Evolutionary conservation across 2,888 invertebrate species (phyloP).

Genomic region (Gisinianus flammeolus): DNA sequence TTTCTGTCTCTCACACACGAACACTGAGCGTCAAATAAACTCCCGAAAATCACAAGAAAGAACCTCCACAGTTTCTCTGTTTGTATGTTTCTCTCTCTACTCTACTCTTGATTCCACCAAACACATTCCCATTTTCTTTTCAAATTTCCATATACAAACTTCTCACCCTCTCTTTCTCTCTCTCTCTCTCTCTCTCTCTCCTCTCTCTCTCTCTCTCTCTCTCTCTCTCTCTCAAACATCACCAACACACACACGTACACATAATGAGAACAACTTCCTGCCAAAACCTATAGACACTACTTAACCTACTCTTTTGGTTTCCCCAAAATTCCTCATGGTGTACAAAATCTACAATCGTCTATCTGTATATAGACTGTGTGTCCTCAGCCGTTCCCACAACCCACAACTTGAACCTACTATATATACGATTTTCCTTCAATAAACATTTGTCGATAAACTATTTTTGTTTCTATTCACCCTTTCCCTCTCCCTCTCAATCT

Average conservation of each 20-base stretch:
- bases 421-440: neutral
- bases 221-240: no score
- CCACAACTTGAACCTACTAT: neutral
- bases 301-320: neutral
- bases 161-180: neutral
- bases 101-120: neutral
- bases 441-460: neutral
- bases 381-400: neutral
- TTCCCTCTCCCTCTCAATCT: neutral
- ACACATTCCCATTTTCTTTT: neutral
- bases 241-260: neutral
- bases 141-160: neutral
- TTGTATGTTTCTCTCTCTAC: neutral
- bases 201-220: neutral
- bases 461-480: neutral
- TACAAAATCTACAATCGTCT: no score
- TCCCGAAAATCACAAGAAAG: neutral
- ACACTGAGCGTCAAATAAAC: neutral
- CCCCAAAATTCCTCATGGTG: neutral
- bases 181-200: neutral
- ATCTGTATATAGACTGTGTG: no score
- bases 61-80: neutral
- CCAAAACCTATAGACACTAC: neutral
- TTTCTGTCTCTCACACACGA: neutral
- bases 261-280: neutral